Base-by-base conservation (phyloP, 2,797 vertebrate species). In the Buphagus erythrorhynchus region DNA sequence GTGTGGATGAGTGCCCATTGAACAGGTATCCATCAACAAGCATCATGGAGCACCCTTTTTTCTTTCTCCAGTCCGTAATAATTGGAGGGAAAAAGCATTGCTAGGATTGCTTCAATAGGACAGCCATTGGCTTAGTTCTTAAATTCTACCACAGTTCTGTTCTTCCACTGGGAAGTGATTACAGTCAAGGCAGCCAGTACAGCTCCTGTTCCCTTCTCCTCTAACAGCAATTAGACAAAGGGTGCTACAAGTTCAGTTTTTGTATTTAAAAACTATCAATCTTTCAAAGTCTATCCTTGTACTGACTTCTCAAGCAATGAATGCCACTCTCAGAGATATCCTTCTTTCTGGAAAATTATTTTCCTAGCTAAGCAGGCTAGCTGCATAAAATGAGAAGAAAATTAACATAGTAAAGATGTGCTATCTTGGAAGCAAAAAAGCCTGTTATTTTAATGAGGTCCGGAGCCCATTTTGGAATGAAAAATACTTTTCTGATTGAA, bases 401-500 rank as follows among this genome's bases (percentile, higher is more conserved):
- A 55, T 61, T 40, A 81, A 12, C 6, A 42, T 16, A 78, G 45
- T 69, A 61, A 62, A 51, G 22, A 75, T 72, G 71, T 74, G 10
- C 20, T 88, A 15, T 65, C 55, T 59, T 58, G 48, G 55, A 28
- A 69, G 78, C 58, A 57, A 35, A 67, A 58, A 51, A 81, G n/a
- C 25, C n/a, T 88, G 52, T 85, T 91, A 93, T 90, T 91, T 88
- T 92, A 84, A 42, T 25, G 75, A 76, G 43, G 69, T 74, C 83
- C 97, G 92, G 86, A 94, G 84, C 49, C 67, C 33, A 66, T 90
- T 89, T 93, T 24, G 22, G 33, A 89, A 76, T 46, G 78, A 87
- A 86, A 95, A 94, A 93, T 72, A 66, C n/a, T 92, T 89, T 88
- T 76, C 54, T 65, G 49, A 86, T 96, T 92, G 28, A 16, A 15